Evolutionary conservation across 2,797 vertebrate genomes (phyloP).

Genomic region (Enteromius anoplus): DNA sequence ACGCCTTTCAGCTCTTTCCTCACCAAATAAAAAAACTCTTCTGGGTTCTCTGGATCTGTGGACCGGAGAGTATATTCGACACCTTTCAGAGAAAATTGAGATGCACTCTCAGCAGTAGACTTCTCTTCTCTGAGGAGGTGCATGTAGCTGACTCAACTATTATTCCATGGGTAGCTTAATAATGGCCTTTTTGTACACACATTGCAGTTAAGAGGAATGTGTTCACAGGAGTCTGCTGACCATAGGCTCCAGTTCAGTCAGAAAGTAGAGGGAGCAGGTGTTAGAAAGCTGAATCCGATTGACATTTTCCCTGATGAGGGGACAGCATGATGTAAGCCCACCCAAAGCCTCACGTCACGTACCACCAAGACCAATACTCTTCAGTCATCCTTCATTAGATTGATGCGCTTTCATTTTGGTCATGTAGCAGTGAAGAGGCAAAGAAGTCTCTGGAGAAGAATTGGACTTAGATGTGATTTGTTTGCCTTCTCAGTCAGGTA

Average conservation of each 20-base stretch:
- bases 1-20: conserved; percentile 26
- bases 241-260: conserved; percentile 6
- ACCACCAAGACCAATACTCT: conserved; percentile 68
- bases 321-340: conserved; percentile 60
- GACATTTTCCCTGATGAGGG: conserved; percentile 44
- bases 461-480: conserved; percentile 71
- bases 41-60: conserved; percentile 18
- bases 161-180: conserved; percentile 32
- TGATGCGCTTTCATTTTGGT: conserved; percentile 70
- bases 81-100: conserved; percentile 44
- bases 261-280: conserved; percentile 35
- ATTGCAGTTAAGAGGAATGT: conserved; percentile 4
- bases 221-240: conserved; percentile 32
- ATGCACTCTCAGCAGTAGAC: conserved; percentile 36
- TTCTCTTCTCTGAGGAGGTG: background rate
- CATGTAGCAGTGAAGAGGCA: conserved; percentile 60
- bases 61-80: conserved; percentile 24
- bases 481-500: conserved; percentile 62
- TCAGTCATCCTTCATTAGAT: conserved; percentile 65
- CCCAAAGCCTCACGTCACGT: conserved; percentile 54
- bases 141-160: conserved; percentile 40
- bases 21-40: background rate
- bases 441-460: conserved; percentile 64
- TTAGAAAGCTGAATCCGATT: background rate
- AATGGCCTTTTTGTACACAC: conserved; percentile 28